phyloP scores from a whole-genome alignment of 1,140 invertebrate species.

The Drosophila eugracilis region DNA sequence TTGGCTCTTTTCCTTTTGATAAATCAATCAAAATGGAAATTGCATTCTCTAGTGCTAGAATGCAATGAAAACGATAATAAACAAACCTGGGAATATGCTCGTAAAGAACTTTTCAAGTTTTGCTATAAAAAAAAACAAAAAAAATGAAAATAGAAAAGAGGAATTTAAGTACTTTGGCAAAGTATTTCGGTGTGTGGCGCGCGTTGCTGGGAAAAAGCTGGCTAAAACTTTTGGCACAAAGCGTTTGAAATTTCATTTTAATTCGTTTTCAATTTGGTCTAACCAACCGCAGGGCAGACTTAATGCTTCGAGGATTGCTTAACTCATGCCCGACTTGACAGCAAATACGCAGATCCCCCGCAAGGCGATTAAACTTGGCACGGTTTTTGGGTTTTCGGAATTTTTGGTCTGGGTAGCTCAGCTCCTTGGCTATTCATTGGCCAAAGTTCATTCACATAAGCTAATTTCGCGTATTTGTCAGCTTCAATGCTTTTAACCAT shows the following conservation, averaged over 20 bases:
- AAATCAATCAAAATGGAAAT: conserved; percentile 72
- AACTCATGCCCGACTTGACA: conserved; percentile 45
- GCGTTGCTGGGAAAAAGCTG: conserved; percentile 18
- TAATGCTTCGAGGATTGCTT: conserved; percentile 46
- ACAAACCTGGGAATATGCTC: conserved; percentile 24
- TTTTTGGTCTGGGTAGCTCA: neutral
- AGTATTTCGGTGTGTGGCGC: conserved; percentile 70
- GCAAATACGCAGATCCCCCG: conserved; percentile 31
- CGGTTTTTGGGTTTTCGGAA: neutral
- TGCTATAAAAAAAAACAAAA: conserved; percentile 14
- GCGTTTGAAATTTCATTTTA: conserved; percentile 77
- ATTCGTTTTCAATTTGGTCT: conserved; percentile 74
- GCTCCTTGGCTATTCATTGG: conserved; percentile 15
- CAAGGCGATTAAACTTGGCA: conserved; percentile 36
- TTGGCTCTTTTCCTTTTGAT: conserved; percentile 13
- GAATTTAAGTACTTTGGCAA: conserved; percentile 75
- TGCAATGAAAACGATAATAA: conserved; percentile 5
- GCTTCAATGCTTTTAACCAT: neutral
- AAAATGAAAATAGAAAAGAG: conserved; percentile 1
- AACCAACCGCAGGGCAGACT: conserved; percentile 48
- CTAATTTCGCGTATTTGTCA: conserved; percentile 13
- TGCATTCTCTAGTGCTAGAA: conserved; percentile 45
- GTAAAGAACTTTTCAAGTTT: conserved; percentile 58
- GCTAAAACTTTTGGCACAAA: conserved; percentile 51
- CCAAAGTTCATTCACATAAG: conserved; percentile 21